Base-by-base conservation (phyloP, 2,113 vertebrate species). In the Hassar affinis region DNA sequence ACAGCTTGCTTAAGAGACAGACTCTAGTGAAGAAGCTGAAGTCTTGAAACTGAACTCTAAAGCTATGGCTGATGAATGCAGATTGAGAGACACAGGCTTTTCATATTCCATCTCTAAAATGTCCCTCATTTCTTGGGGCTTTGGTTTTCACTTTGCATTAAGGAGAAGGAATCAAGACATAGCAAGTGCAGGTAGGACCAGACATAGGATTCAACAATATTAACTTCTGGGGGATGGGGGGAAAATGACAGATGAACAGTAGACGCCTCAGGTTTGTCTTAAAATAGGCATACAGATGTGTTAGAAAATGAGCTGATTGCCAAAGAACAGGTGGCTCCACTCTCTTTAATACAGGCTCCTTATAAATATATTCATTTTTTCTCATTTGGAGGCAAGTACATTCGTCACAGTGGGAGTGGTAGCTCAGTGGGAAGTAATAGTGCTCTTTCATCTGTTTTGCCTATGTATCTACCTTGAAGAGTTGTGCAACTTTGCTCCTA, bases 351-450 rank as follows among this genome's bases (percentile, higher is more conserved):
- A 81, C 33, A 76, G 68, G 84, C 87, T 88, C 82, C 81, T 86
- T 80, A 61, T 49, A 49, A 11, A 59, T 62, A 89, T 89, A 91
- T 93, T 92, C 86, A 91, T 91, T 90, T 90, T 82, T 91, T 92
- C 84, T 89, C 75, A 86, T 83, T 89, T 89, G 82, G 80, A 82
- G 79, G 86, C 66, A 52, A 85, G 57, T 86, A 87, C 82, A 88
- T 91, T 90, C 83, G 80, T 92, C 88, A 88, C 56, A 85, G 88
- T 87, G 85, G 33, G 27, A 56, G 30, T 14, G 64, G 18, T 0
- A 20, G 45, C 72, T 89, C 79, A 80, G 27, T 57, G 64, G 54
- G 85, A 86, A 90, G 91, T 91, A 91, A 90, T 86, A 88, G 85
- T 84, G 83, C 75, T 87, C 85, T 88, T 84, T 77, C 38, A 91